These are phyloP conservation scores for Acrocyrtus sp. DNA, from an alignment of 2,888 invertebrate genomes.

Conservation along the genomic window DNA sequence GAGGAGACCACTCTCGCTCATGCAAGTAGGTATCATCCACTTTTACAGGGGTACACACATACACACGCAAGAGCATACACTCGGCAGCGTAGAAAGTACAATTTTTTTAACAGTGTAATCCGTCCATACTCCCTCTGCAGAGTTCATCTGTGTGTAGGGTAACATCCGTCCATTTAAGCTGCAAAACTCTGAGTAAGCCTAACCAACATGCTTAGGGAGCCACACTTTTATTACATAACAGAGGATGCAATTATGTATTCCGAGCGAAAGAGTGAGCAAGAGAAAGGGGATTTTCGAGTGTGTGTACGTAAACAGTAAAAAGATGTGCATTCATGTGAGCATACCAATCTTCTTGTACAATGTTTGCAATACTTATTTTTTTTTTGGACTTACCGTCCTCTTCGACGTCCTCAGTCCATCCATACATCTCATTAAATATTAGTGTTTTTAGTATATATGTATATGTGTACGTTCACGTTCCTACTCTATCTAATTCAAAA, in stretches of 20 bases:
- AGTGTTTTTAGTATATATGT: too few species aligned
- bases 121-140: not conserved
- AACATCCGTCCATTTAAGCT: not conserved
- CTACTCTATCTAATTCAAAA: not conserved
- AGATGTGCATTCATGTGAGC: not conserved
- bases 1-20: constrained; percentile 35
- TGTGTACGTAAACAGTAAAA: not conserved
- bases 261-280: not conserved
- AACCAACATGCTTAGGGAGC: not conserved
- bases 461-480: too few species aligned
- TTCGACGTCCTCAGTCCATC: not conserved
- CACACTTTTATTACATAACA: not conserved
- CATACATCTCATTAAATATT: not conserved
- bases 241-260: not conserved
- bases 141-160: not conserved
- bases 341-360: too few species aligned
- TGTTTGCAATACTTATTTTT: too few species aligned
- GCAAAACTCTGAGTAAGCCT: too few species aligned
- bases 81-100: not conserved
- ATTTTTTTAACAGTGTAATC: not conserved
- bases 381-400: too few species aligned
- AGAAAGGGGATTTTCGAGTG: not conserved
- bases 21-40: not conserved
- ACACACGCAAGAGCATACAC: too few species aligned
- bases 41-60: not conserved